Conservation (phyloP, 2,888 invertebrate genomes). For the Drosophila conformis region DNA sequence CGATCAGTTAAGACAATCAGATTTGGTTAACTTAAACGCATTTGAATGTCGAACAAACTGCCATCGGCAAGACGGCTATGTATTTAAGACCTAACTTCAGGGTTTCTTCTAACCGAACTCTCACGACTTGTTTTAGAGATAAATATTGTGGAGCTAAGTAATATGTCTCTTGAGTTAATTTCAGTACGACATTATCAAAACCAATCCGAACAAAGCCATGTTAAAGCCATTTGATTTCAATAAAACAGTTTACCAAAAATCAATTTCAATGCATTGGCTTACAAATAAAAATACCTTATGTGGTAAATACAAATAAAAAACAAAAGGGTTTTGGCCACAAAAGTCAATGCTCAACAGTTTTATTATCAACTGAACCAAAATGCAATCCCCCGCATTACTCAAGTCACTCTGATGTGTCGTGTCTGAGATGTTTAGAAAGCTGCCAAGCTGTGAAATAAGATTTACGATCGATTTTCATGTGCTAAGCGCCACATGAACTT, state of each 20-base stretch:
- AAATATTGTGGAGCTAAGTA: background rate
- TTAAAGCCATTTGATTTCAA: conserved; percentile 2
- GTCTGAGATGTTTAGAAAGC: conserved; percentile 49
- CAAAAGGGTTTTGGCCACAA: conserved; percentile 17
- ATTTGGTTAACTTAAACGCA: background rate
- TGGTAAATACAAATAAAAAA: conserved; percentile 8
- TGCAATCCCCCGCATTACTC: conserved; percentile 50
- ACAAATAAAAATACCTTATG: conserved; percentile 6
- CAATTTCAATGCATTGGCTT: conserved; percentile 2
- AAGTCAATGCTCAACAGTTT: conserved; percentile 43
- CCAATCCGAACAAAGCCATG: background rate
- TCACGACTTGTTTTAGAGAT: background rate
- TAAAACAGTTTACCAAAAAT: background rate
- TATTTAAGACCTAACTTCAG: background rate
- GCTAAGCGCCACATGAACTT: conserved; percentile 78
- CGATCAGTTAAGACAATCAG: background rate
- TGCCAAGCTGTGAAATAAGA: conserved; percentile 60
- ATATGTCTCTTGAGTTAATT: background rate
- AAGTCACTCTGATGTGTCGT: background rate
- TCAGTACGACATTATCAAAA: background rate
- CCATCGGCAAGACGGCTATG: background rate
- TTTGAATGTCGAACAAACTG: background rate
- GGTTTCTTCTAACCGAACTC: background rate
- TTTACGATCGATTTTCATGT: conserved; percentile 64
- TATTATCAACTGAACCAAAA: conserved; percentile 47